Percentiles rank a stretch among this genome's conserved stretches.
These are phyloP conservation scores for Cephus nigrinus DNA, from an alignment of 2,888 invertebrate species.

Conservation along the genomic window DNA sequence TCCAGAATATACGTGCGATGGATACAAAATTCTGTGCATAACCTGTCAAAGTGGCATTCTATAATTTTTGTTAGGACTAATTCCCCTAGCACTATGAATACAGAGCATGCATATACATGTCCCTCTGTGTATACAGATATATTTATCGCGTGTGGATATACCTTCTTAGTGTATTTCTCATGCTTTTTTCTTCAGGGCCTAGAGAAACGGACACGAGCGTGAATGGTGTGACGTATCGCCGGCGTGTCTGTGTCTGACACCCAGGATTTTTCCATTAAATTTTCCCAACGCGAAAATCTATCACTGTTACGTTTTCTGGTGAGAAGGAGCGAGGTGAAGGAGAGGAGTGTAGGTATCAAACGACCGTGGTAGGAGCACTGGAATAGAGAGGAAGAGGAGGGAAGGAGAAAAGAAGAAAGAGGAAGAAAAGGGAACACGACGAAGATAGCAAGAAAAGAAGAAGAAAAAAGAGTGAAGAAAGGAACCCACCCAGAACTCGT, in stretches of 20 bases:
- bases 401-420: neutral
- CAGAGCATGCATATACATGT: neutral
- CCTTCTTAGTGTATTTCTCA: neutral
- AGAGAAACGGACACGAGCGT: slow-evolving; percentile 45
- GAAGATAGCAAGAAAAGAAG: neutral
- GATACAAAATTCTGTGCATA: neutral
- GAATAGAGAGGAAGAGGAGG: neutral
- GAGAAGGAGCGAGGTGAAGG: neutral
- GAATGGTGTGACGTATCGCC: slow-evolving; percentile 63
- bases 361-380: neutral
- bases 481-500: slow-evolving; percentile 23
- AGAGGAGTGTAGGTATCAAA: neutral
- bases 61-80: neutral
- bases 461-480: neutral
- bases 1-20: neutral
- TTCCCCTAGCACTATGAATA: neutral
- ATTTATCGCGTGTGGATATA: neutral
- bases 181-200: slow-evolving; percentile 26
- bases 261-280: slow-evolving; percentile 66
- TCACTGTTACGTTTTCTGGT: slow-evolving; percentile 46
- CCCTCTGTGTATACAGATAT: neutral
- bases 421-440: neutral
- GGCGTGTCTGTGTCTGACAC: slow-evolving; percentile 63
- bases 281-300: slow-evolving; percentile 62
- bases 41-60: neutral